Conservation (phyloP, 1,140 invertebrate genomes). For the Dreissena rostriformis region DNA sequence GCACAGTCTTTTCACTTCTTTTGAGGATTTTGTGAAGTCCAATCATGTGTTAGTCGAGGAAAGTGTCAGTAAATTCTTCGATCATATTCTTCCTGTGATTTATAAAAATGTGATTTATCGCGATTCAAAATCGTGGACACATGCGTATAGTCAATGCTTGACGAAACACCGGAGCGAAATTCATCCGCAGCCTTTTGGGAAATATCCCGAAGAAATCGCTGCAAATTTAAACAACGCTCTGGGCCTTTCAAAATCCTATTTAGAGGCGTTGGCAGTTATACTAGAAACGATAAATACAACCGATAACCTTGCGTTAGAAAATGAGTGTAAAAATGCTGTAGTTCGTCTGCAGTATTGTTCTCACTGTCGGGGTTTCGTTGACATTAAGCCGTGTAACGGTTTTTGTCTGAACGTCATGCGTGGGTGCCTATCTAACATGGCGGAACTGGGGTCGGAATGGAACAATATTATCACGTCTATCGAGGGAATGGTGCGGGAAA, state of each 20-base stretch:
- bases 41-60: constrained; percentile 83
- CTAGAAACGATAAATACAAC: constrained; percentile 87
- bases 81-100: constrained; percentile 90
- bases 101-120: constrained; percentile 87
- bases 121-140: constrained; percentile 85
- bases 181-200: constrained; percentile 91
- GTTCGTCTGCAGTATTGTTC: constrained; percentile 91
- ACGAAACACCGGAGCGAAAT: constrained; percentile 88
- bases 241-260: constrained; percentile 88
- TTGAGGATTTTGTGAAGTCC: constrained; percentile 85
- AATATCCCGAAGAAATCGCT: constrained; percentile 88
- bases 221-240: constrained; percentile 87
- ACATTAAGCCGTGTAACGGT: constrained; percentile 89
- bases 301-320: constrained; percentile 85
- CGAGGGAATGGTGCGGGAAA: constrained; percentile 78
- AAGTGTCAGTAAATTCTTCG: constrained; percentile 90
- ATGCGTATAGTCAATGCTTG: constrained; percentile 89
- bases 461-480: constrained; percentile 87
- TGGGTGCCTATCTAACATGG: constrained; percentile 84
- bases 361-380: constrained; percentile 87
- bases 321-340: constrained; percentile 86
- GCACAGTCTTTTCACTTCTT: constrained; percentile 86
- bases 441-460: constrained; percentile 92
- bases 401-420: constrained; percentile 93
- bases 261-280: constrained; percentile 83